Conservation (phyloP, 2,888 invertebrate species). For the Bugula neritina region DNA sequence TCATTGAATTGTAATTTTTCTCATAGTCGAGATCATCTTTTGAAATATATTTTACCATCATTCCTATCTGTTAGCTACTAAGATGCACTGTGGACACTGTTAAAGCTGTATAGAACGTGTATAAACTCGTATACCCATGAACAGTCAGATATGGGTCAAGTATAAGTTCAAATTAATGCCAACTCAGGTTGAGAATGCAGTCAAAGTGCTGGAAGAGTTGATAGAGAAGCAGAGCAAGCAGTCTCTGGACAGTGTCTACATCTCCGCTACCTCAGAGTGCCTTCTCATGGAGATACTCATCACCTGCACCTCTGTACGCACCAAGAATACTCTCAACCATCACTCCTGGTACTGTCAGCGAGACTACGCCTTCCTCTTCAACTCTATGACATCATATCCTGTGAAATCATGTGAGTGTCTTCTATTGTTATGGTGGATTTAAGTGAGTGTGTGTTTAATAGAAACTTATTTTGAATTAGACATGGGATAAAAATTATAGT, state of each 20-base stretch:
- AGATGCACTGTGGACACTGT: too few species aligned
- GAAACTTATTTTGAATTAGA: too few species aligned
- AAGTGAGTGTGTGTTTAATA: too few species aligned
- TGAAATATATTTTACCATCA: too few species aligned
- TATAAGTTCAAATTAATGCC: too few species aligned
- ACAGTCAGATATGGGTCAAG: too few species aligned
- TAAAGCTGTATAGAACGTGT: too few species aligned
- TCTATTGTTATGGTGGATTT: neutral
- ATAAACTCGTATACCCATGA: too few species aligned
- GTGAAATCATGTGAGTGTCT: neutral
- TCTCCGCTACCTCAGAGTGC: neutral
- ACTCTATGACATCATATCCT: constrained; percentile 1
- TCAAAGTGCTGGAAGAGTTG: neutral
- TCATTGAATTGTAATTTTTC: too few species aligned
- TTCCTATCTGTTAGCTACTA: too few species aligned
- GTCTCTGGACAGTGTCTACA: constrained; percentile 12
- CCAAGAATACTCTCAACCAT: neutral
- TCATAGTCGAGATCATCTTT: too few species aligned
- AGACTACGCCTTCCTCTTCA: neutral
- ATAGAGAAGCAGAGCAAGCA: neutral
- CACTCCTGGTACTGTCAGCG: constrained; percentile 17
- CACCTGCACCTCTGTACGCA: neutral
- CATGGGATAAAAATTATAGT: too few species aligned
- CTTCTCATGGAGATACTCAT: neutral
- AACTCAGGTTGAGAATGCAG: neutral